Evolutionary conservation across 2,888 invertebrate species (phyloP).

Genomic region (Falcaria lacertinaria): DNA sequence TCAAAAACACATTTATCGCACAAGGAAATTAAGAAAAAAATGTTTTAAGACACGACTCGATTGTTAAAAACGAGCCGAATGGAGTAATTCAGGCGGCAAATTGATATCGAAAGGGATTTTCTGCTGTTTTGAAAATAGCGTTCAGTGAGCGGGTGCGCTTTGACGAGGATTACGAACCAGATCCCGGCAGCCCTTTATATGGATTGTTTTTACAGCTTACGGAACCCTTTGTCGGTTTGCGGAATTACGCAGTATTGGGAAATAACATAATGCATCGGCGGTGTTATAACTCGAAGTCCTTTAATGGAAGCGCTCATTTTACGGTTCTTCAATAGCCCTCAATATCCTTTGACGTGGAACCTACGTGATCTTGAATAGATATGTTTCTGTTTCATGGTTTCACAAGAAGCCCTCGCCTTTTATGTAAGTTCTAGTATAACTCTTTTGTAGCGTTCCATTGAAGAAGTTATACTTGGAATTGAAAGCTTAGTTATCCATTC

Average conservation of each 20-base stretch:
- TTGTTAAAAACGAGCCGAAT: slow-evolving; percentile 46
- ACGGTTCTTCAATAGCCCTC: slow-evolving; percentile 56
- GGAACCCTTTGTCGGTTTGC: slow-evolving; percentile 72
- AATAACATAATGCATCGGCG: slow-evolving; percentile 42
- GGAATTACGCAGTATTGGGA: slow-evolving; percentile 44
- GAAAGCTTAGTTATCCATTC: background rate
- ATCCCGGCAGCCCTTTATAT: slow-evolving; percentile 40
- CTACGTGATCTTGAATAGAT: slow-evolving; percentile 65
- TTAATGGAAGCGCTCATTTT: slow-evolving; percentile 49
- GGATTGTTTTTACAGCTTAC: slow-evolving; percentile 77
- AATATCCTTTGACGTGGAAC: slow-evolving; percentile 50
- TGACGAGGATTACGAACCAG: slow-evolving; percentile 67
- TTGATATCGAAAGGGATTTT: slow-evolving; percentile 73
- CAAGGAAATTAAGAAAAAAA: slow-evolving; percentile 41
- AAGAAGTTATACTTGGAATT: slow-evolving; percentile 8
- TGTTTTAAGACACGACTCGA: slow-evolving; percentile 49
- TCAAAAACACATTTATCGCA: slow-evolving; percentile 20
- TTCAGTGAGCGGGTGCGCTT: slow-evolving; percentile 54
- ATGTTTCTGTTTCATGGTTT: slow-evolving; percentile 69
- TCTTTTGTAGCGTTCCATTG: slow-evolving; percentile 28
- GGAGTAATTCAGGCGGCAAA: slow-evolving; percentile 71
- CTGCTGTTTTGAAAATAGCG: slow-evolving; percentile 76
- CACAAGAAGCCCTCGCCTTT: slow-evolving; percentile 19
- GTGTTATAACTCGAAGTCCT: slow-evolving; percentile 31
- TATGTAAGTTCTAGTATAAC: slow-evolving; percentile 13